A percentile compares a stretch with the other conserved stretches of the same genome.
Conservation (phyloP, 2,797 vertebrate species). For the Acanthurus lineatus region DNA sequence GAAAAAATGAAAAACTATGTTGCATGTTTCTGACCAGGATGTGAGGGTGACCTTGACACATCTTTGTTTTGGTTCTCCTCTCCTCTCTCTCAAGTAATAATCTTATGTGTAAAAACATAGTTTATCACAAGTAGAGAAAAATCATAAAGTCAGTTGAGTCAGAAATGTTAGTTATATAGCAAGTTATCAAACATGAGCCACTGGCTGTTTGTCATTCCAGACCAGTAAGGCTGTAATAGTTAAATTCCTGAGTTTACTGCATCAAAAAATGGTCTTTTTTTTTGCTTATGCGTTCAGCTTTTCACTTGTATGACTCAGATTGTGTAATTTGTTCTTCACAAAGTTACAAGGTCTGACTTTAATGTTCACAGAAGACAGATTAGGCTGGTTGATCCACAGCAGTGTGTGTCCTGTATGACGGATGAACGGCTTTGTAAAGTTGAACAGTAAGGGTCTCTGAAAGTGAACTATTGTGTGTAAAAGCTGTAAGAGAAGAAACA, state of each 20-base stretch:
- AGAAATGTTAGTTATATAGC: background rate
- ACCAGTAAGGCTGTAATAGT: background rate
- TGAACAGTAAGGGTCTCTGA: slow-evolving; percentile 61
- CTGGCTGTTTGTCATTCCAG: background rate
- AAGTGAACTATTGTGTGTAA: slow-evolving; percentile 59
- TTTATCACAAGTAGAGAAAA: background rate
- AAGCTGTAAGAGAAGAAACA: slow-evolving; percentile 43
- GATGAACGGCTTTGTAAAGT: slow-evolving; percentile 57
- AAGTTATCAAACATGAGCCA: background rate
- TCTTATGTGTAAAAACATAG: background rate
- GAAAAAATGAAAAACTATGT: background rate
- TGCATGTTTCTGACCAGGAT: slow-evolving; percentile 2
- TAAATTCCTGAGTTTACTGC: background rate
- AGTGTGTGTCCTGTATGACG: slow-evolving; percentile 8
- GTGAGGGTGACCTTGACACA: background rate
- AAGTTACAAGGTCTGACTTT: slow-evolving; percentile 1
- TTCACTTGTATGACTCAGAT: background rate
- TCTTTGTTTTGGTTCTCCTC: slow-evolving; percentile 1
- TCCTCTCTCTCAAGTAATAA: background rate
- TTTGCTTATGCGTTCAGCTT: background rate
- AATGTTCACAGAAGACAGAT: too few species aligned
- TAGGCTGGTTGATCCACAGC: background rate
- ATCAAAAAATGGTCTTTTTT: background rate
- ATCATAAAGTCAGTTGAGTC: too few species aligned
- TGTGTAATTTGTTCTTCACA: background rate